phyloP scores from a whole-genome alignment of 1,140 invertebrate species.

The Eufriesea mexicana region DNA sequence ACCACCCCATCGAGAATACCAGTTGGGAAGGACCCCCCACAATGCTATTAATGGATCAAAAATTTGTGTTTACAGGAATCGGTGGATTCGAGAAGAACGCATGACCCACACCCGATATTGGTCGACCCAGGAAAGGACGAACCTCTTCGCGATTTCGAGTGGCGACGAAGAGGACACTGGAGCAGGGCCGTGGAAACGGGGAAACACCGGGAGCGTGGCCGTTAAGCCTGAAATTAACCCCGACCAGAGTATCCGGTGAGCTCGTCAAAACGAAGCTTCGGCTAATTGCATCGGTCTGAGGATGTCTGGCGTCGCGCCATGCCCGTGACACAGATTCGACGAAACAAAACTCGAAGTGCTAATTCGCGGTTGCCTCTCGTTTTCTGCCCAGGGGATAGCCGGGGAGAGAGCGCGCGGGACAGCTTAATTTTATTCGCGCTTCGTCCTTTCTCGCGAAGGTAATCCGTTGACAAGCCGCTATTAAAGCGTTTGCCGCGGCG shows the following conservation, averaged over 20 bases:
- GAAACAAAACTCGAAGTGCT: conserved; percentile 32
- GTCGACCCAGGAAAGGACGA: too few species aligned
- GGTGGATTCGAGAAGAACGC: too few species aligned
- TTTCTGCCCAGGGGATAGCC: background rate
- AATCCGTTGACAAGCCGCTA: conserved; percentile 40
- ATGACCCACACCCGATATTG: too few species aligned
- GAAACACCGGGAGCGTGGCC: background rate
- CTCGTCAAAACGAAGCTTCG: conserved; percentile 49
- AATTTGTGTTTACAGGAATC: too few species aligned
- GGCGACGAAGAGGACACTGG: background rate
- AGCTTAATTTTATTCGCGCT: conserved; percentile 37
- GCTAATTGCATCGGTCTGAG: conserved; percentile 44
- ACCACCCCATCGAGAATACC: too few species aligned
- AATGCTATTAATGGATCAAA: too few species aligned
- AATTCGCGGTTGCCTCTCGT: background rate
- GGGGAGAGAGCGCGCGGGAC: background rate
- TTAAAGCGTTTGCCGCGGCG: background rate
- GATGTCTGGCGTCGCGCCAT: conserved; percentile 43
- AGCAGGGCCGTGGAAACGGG: background rate
- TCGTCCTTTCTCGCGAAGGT: background rate
- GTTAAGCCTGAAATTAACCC: conserved; percentile 24
- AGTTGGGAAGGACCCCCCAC: too few species aligned
- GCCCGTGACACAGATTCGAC: conserved; percentile 42
- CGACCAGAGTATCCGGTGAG: conserved; percentile 6
- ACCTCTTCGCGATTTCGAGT: background rate